These are phyloP conservation scores for Calosoma granatense DNA, from an alignment of 1,140 invertebrate genomes.

Conservation along the genomic window DNA sequence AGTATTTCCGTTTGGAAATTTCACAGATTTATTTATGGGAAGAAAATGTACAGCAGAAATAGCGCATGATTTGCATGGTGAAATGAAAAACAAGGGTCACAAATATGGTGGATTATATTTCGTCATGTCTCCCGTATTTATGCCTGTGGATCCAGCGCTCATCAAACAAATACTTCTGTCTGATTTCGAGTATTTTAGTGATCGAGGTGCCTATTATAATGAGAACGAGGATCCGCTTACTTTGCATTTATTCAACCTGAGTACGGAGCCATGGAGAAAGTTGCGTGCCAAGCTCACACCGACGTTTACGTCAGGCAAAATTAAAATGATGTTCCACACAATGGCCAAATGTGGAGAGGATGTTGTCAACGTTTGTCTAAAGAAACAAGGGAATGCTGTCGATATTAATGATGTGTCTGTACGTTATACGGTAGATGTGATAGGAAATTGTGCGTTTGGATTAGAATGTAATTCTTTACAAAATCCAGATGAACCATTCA, in stretches of 20 bases:
- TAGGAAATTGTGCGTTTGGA: conserved; percentile 47
- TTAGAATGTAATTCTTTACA: conserved; percentile 41
- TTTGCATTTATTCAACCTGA: conserved; percentile 38
- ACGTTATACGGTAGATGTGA: conserved; percentile 43
- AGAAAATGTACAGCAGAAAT: background rate
- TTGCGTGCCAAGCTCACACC: conserved; percentile 49
- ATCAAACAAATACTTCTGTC: background rate
- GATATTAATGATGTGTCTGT: conserved; percentile 39
- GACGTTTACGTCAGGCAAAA: conserved; percentile 51
- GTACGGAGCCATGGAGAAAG: conserved; percentile 45
- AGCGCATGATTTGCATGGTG: background rate
- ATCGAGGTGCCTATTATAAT: conserved; percentile 37
- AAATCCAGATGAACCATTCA: conserved; percentile 40
- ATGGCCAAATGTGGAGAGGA: conserved; percentile 37
- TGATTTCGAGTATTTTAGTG: conserved; percentile 44
- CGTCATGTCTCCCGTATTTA: background rate
- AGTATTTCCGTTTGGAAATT: conserved; percentile 22
- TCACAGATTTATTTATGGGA: conserved; percentile 17
- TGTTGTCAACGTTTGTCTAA: conserved; percentile 32
- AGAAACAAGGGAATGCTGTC: conserved; percentile 28
- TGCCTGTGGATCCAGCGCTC: background rate
- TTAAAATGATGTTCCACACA: conserved; percentile 45
- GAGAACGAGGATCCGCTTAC: conserved; percentile 39
- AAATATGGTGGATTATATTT: conserved; percentile 6
- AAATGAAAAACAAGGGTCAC: conserved; percentile 2